Evolutionary conservation across 2,113 vertebrate genomes (phyloP).

Genomic region (Brachionichthys hirsutus): DNA sequence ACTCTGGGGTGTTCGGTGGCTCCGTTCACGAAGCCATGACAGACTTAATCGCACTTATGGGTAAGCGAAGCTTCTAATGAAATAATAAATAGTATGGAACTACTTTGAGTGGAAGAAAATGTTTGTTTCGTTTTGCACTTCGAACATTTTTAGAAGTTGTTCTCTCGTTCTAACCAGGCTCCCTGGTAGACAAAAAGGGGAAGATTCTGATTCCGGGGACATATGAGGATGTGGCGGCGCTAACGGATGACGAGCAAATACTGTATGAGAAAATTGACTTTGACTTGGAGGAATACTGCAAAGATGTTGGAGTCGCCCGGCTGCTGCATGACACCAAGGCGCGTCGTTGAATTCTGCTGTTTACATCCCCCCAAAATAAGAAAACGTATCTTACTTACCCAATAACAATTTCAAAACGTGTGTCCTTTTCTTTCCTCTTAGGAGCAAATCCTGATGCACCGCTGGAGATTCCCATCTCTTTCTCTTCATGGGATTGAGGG

Average conservation of each 20-base stretch:
- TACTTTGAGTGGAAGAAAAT: background rate
- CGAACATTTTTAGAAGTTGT: background rate
- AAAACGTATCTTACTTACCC: background rate
- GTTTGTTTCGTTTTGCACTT: too few relatives aligned
- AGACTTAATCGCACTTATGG: slow-evolving; percentile 90
- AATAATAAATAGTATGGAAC: rapidly evolving
- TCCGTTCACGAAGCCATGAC: slow-evolving; percentile 96
- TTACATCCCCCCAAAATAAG: background rate
- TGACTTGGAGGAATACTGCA: slow-evolving; percentile 86
- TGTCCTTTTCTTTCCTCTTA: slow-evolving; percentile 32
- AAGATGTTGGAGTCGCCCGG: slow-evolving; percentile 80
- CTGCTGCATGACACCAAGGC: slow-evolving; percentile 87
- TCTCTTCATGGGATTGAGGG: slow-evolving; percentile 98
- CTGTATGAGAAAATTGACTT: slow-evolving; percentile 94
- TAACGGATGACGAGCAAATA: slow-evolving; percentile 83
- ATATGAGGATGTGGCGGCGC: slow-evolving; percentile 79
- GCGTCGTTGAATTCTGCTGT: slow-evolving; percentile 3
- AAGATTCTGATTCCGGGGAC: slow-evolving; percentile 87
- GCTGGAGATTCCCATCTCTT: slow-evolving; percentile 94
- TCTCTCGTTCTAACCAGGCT: slow-evolving; percentile 69
- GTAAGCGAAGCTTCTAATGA: slow-evolving; percentile 68
- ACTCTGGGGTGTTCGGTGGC: slow-evolving; percentile 95
- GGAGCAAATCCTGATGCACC: slow-evolving; percentile 92
- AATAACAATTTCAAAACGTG: background rate
- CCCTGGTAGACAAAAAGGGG: slow-evolving; percentile 82